Evolutionary conservation across 1,140 invertebrate genomes (phyloP), one percentile per base, ranked within the genome.

Genomic region (Pseudobourletiella spinata): DNA sequence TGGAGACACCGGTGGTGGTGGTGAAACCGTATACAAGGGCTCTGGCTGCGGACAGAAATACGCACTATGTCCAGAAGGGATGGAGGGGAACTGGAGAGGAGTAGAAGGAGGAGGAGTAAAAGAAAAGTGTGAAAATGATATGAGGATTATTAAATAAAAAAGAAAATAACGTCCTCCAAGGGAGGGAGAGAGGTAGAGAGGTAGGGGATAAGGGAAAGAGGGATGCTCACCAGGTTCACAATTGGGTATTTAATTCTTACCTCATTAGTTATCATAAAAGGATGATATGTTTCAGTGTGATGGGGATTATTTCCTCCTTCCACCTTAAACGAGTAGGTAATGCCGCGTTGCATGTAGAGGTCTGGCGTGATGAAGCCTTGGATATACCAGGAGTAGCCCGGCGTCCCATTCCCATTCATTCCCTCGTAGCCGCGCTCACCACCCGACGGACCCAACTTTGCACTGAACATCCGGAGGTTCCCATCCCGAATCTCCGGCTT

Each of bases 221-320:
- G n/a, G n/a, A n/a, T n/a, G n/a, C n/a, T n/a, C n/a, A n/a, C n/a
- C n/a, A 39, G 8, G 32, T 39, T 39, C 14, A 25, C 20, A 29
- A 24, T 29, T 25, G 51, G 20, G 11, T 26, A 25, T n/a, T 29
- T 54, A 54, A 22, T 25, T 30, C 29, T 64, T 46, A 65, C 67
- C 72, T 92, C 89, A 71, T 89, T 85, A 2, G 91, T 92, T 60
- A 97, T 88, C 48, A 96, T 90, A 32, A 97, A 77, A 6, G 93
- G 93, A 79, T 97, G 92, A 76, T 95, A 95, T 71, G 84, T 82
- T 50, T 87, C 83, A 0, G 89, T 79, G 64, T 87, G 91, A 72
- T 93, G 87, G 2, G 90, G 89, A 78, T 95, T 89, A 71, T 92
- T 91, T 1, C 91, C 91, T 29, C 91, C 91, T 60, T 83, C 80